Conservation (phyloP, 2,888 invertebrate genomes). For the Hirudinaria manillensis region DNA sequence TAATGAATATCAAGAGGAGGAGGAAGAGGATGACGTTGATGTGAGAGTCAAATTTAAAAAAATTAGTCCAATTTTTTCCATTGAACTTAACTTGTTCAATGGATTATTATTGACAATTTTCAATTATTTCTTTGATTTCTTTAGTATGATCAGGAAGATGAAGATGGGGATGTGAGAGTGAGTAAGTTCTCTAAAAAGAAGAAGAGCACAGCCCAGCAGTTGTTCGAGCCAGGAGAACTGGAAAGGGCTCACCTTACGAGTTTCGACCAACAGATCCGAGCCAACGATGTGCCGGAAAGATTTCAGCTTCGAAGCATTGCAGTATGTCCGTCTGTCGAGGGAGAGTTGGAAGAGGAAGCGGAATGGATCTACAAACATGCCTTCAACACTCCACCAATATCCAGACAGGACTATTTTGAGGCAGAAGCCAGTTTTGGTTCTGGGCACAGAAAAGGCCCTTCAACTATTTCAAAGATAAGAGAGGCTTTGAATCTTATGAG, state of each 20-base stretch:
- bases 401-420: slow-evolving; percentile 36
- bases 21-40: slow-evolving; percentile 40
- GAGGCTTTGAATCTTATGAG: slow-evolving; percentile 92
- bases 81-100: background rate
- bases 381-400: slow-evolving; percentile 34
- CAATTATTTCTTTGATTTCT: no score
- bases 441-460: slow-evolving; percentile 39
- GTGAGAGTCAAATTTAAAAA: slow-evolving; percentile 7
- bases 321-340: slow-evolving; percentile 63
- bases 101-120: background rate
- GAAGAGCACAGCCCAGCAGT: slow-evolving; percentile 55
- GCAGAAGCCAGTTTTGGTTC: slow-evolving; percentile 17
- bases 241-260: slow-evolving; percentile 93
- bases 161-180: slow-evolving; percentile 42
- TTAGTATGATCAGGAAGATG: slow-evolving; percentile 43
- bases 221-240: slow-evolving; percentile 93
- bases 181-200: slow-evolving; percentile 46
- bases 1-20: slow-evolving; percentile 47
- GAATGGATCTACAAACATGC: slow-evolving; percentile 80
- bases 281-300: slow-evolving; percentile 58
- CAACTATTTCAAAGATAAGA: slow-evolving; percentile 67
- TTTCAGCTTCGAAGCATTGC: slow-evolving; percentile 76
- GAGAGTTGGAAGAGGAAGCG: slow-evolving; percentile 84
- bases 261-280: slow-evolving; percentile 72
- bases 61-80: background rate